phyloP scores from a whole-genome alignment of 2,888 invertebrate species.

The Autographa gamma region DNA sequence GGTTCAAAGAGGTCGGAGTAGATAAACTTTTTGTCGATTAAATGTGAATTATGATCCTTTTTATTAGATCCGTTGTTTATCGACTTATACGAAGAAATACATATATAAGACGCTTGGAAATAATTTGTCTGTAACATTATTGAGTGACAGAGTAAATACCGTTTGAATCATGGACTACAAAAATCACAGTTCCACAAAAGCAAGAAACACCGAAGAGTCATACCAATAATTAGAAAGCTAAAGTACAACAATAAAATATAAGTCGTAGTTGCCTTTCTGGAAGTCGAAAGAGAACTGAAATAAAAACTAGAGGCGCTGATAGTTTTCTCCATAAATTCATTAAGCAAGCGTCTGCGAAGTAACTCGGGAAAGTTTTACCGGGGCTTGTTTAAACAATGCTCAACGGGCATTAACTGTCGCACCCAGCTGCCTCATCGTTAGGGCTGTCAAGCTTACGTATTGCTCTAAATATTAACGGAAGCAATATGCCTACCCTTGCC shows the following conservation, averaged over 20 bases:
- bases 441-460: constrained; percentile 25
- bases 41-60: too few relatives aligned
- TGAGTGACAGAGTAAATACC: too few relatives aligned
- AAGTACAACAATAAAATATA: neutral
- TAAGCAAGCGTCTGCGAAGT: constrained; percentile 28
- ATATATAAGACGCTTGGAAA: too few relatives aligned
- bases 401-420: constrained; percentile 41
- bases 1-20: neutral
- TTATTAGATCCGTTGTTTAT: too few relatives aligned
- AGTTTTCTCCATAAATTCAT: constrained; percentile 53
- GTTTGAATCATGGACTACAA: too few relatives aligned
- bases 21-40: neutral
- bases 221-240: neutral
- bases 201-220: too few relatives aligned
- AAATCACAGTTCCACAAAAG: too few relatives aligned
- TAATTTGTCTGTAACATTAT: too few relatives aligned
- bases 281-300: constrained; percentile 7
- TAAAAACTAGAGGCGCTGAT: constrained; percentile 23
- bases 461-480: neutral
- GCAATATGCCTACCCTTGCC: neutral
- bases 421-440: constrained; percentile 37
- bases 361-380: constrained; percentile 21
- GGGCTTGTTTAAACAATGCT: constrained; percentile 43
- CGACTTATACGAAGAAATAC: too few relatives aligned
- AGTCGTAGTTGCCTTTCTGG: neutral